Base-by-base conservation (phyloP, 1,140 invertebrate genomes). In the Sinonovacula constricta region DNA sequence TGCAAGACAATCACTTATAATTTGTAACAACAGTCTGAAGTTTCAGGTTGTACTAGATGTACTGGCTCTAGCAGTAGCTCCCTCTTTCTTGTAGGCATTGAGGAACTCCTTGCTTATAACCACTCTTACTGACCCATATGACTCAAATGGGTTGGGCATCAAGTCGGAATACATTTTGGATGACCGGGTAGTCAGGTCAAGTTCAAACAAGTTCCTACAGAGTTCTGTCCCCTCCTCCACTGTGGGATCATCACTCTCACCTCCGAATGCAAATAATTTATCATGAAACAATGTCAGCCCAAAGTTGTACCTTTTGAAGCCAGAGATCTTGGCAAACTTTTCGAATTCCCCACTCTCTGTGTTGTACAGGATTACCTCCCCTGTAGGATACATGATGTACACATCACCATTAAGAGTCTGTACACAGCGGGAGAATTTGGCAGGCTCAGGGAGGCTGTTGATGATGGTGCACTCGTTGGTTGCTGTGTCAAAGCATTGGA, bases 401-500 rank as follows among this genome's bases (percentile, higher is more conserved):
- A 69, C 66, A 69, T 57, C 60, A 2, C 75, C 75, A 53, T 60
- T 33, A 3, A 69, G 53, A 34, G 51, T 54, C 54, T 78, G 75
- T 15, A 68, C 75, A 69, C 75, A 78, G 15, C 85, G 63, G 3
- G 83, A 83, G 34, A 86, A 76, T 33, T 86, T 86, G 56, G 81
- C 83, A 31, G 81, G 74, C 5, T 81, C 67, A 4, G 85, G 83
- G 3, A 86, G 78, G 10, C 81, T 62, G 18, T 80, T 78, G 31
- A 86, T 81, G 49, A 86, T 80, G 39, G 79, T 76, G 31, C 77
- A 79, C 2, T 76, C 66, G 34, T 72, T 76, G 4, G 81, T 80
- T 31, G 63, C 26, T 3, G 81, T 86, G 60, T 86, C 83, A 60
- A 81, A 86, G 60, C 85, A 86, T 70, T 86, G 85, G 15, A 86